Evolutionary conservation across 1,140 invertebrate genomes (phyloP), one percentile per base, ranked within the genome.

Genomic region (Wasmannia auropunctata): DNA sequence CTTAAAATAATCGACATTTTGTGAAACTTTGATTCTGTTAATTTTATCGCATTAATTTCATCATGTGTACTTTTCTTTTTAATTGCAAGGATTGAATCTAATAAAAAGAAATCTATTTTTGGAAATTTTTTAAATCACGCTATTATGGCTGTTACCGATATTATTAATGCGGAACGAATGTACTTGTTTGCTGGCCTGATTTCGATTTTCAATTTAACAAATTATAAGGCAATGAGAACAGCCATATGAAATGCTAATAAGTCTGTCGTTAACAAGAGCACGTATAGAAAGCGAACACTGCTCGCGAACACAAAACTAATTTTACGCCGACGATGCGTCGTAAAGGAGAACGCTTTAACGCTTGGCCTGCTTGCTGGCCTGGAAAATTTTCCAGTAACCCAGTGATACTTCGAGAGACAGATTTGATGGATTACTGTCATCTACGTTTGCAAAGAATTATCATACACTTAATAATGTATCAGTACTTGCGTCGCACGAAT

Each of bases 341-440:
- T 83, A 74, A 83, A 72, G 56, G 37, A 54, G 37, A 83, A 83
- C 37, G 67, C 28, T n/a, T 72, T n/a, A 58, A n/a, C n/a, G 43
- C 58, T 43, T 34, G 46, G 67, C 49, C 25, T 80, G 88, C 60
- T 87, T 79, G 70, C 72, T 77, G 37, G 43, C 40, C 51, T 84
- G 67, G 67, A 90, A 90, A 90, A 88, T 87, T 86, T 67, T 88
- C 86, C 58, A 87, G 65, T 88, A 86, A 89, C 86, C 88, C 83
- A 87, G 72, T 89, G 87, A 91, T 90, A 91, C 77, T 46, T 65
- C 62, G 37, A 46, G 14, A 79, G 72, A 85, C 46, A 14, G 3
- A 28, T 87, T 70, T 63, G 51, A 70, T n/a, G 16, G 22, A 49
- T 79, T 34, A 31, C 70, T 83, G 67, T 60, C 65, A 72, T 85